phyloP scores from a whole-genome alignment of 1,140 invertebrate genomes.

The Oreohelix idahoensis region DNA sequence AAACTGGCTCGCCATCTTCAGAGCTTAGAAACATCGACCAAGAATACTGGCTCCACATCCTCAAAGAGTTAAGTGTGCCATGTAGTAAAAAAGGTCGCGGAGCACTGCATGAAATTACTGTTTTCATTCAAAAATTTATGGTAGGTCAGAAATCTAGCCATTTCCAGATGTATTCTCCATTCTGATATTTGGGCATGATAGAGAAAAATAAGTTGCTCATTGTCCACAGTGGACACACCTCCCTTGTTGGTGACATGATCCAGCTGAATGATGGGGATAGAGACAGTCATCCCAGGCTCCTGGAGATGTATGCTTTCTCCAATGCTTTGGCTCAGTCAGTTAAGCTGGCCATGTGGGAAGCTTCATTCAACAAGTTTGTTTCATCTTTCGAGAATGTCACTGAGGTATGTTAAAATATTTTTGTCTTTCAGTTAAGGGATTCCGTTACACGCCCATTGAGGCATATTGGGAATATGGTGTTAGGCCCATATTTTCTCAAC shows the following conservation, averaged over 20 bases:
- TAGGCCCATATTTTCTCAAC: too few species aligned
- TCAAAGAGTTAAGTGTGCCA: too few species aligned
- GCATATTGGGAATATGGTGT: too few species aligned
- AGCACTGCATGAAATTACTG: neutral
- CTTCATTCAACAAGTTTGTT: constrained; percentile 85
- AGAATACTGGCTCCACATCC: too few species aligned
- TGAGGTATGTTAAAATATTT: constrained; percentile 76
- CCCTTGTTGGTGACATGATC: constrained; percentile 46
- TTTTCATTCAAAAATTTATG: neutral
- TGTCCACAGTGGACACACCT: constrained; percentile 43
- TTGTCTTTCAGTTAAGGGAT: too few species aligned
- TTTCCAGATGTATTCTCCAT: too few species aligned
- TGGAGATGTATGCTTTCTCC: constrained; percentile 87
- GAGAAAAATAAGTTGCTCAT: neutral
- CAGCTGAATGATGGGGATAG: constrained; percentile 39
- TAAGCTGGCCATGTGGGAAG: constrained; percentile 93
- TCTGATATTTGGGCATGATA: neutral
- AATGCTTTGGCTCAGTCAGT: constrained; percentile 94
- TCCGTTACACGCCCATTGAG: too few species aligned
- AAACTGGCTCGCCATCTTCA: too few species aligned
- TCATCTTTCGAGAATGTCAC: constrained; percentile 87
- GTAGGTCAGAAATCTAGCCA: too few species aligned
- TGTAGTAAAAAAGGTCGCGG: too few species aligned
- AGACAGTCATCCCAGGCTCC: constrained; percentile 46
- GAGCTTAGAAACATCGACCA: too few species aligned